phyloP scores from a whole-genome alignment of 2,888 invertebrate genomes.

The Thalpophila matura region DNA sequence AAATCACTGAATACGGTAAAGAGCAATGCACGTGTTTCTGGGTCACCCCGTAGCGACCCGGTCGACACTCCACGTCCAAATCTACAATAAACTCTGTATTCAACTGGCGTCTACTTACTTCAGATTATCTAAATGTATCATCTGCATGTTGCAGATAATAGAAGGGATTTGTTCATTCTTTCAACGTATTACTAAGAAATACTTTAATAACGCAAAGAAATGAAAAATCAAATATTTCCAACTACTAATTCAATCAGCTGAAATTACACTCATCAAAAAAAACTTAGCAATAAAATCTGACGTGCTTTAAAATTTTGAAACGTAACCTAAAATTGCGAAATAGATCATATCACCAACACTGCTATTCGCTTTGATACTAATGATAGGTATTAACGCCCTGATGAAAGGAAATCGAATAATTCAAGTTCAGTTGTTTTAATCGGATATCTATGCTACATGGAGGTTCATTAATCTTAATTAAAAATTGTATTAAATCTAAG shows the following conservation, averaged over 20 bases:
- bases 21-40: constrained; percentile 67
- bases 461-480: too few relatives aligned
- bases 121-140: constrained; percentile 35
- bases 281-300: background rate
- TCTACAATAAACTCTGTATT: constrained; percentile 64
- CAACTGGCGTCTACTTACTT: constrained; percentile 29
- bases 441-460: too few relatives aligned
- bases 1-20: constrained; percentile 40
- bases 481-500: too few relatives aligned
- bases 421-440: too few relatives aligned
- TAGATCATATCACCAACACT: constrained; percentile 13
- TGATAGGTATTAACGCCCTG: constrained; percentile 2
- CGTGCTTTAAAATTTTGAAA: background rate
- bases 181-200: background rate
- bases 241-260: background rate
- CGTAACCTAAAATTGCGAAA: background rate
- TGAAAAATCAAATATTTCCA: background rate
- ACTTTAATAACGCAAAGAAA: too few relatives aligned
- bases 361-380: background rate
- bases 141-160: constrained; percentile 13
- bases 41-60: constrained; percentile 72
- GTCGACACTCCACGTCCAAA: constrained; percentile 58
- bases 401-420: constrained; percentile 19
- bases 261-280: background rate
- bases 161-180: background rate